These are phyloP conservation scores for Tiliqua scincoides DNA, from an alignment of 2,113 vertebrate genomes.

Conservation along the genomic window DNA sequence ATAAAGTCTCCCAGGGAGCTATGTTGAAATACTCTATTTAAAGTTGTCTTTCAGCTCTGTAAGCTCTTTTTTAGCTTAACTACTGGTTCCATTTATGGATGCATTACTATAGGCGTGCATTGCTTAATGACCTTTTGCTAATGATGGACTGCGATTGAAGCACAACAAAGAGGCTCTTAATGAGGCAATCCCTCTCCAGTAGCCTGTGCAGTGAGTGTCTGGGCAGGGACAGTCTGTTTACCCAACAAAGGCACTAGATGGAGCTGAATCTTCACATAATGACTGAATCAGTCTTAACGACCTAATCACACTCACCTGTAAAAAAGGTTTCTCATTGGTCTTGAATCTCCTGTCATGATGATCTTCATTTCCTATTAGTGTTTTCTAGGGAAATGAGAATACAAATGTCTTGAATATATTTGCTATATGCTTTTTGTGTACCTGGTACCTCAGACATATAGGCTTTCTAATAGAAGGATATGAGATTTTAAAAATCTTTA, in stretches of 20 bases:
- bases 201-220: too few species aligned
- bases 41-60: background rate
- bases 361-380: background rate
- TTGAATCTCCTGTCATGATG: background rate
- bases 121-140: too few species aligned
- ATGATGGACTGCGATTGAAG: too few species aligned
- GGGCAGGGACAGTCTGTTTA: too few species aligned
- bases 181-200: too few species aligned
- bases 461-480: too few species aligned
- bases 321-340: background rate
- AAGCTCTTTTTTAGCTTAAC: background rate
- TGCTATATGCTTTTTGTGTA: background rate
- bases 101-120: too few species aligned
- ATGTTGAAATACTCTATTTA: background rate
- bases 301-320: too few species aligned
- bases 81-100: background rate
- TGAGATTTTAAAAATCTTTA: background rate
- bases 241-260: too few species aligned
- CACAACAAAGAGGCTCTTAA: too few species aligned
- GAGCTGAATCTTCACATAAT: too few species aligned
- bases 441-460: background rate
- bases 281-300: too few species aligned
- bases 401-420: background rate
- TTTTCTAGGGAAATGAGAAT: background rate
- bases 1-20: background rate